Conservation (phyloP, 1,140 invertebrate genomes). For the Drosophila sulfurigaster region DNA sequence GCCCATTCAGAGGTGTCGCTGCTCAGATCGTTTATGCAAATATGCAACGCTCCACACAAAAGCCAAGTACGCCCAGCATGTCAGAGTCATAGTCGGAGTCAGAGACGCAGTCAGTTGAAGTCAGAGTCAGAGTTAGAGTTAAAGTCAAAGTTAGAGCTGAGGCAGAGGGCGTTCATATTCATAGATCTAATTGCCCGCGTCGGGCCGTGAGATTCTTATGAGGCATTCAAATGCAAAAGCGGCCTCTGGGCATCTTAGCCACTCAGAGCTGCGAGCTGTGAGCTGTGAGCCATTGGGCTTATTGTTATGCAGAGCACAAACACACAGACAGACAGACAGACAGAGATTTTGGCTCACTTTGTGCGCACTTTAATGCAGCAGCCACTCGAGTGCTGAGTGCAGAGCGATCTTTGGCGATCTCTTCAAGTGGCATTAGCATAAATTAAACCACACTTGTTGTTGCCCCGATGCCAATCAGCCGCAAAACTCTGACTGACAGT, state of each 20-base stretch:
- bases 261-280: neutral
- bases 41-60: conserved; percentile 55
- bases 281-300: conserved; percentile 16
- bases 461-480: conserved; percentile 54
- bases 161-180: conserved; percentile 49
- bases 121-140: conserved; percentile 9
- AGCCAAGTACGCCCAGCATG: conserved; percentile 69
- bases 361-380: conserved; percentile 52
- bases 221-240: conserved; percentile 50
- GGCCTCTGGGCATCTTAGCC: conserved; percentile 13
- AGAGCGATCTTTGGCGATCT: conserved; percentile 45
- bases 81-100: conserved; percentile 40
- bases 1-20: conserved; percentile 73
- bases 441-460: conserved; percentile 74
- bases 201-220: conserved; percentile 55
- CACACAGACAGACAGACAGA: neutral
- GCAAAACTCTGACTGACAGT: conserved; percentile 71
- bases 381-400: conserved; percentile 41
- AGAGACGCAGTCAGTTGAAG: conserved; percentile 22
- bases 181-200: conserved; percentile 49
- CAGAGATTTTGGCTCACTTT: conserved; percentile 47
- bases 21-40: conserved; percentile 72
- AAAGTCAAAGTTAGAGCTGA: conserved; percentile 19
- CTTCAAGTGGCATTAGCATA: conserved; percentile 68
- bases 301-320: conserved; percentile 50